Conservation (phyloP, 2,888 invertebrate species). For the Keiferia lycopersicella region DNA sequence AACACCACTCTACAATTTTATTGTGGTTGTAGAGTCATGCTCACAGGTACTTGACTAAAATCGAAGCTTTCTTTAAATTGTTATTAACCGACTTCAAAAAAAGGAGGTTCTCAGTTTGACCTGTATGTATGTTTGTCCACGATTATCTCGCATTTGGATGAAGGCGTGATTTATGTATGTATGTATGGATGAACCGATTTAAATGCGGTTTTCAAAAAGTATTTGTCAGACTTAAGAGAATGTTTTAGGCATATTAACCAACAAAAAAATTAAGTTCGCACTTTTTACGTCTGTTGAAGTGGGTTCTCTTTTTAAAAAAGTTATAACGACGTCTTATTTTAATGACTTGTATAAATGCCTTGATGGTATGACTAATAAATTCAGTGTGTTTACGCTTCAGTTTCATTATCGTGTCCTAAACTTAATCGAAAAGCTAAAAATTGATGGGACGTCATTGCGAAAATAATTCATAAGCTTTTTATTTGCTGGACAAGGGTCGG, state of each 20-base stretch:
- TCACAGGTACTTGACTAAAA: constrained; percentile 4
- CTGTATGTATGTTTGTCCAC: too few relatives aligned
- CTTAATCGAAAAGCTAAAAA: constrained; percentile 61
- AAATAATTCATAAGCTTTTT: constrained; percentile 52
- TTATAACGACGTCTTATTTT: background rate
- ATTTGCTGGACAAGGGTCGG: constrained; percentile 23
- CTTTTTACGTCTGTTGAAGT: too few relatives aligned
- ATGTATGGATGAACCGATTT: too few relatives aligned
- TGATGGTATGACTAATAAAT: constrained; percentile 45
- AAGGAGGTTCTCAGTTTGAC: too few relatives aligned
- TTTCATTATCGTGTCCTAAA: constrained; percentile 54
- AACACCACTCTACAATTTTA: background rate
- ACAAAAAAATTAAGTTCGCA: too few relatives aligned
- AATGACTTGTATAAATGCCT: constrained; percentile 31
- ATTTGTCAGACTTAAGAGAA: too few relatives aligned
- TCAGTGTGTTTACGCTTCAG: constrained; percentile 35
- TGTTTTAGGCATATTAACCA: too few relatives aligned
- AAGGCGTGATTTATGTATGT: too few relatives aligned
- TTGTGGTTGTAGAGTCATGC: background rate
- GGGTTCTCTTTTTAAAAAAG: too few relatives aligned
- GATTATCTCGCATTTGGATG: too few relatives aligned
- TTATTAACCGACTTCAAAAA: too few relatives aligned
- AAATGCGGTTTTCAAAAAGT: too few relatives aligned
- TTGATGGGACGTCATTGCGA: constrained; percentile 56
- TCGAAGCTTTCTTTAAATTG: background rate